A percentile compares a stretch with the other conserved stretches of the same genome.
These are phyloP conservation scores for Poliocrania exsul DNA, from an alignment of 2,797 vertebrate species.

Conservation along the genomic window DNA sequence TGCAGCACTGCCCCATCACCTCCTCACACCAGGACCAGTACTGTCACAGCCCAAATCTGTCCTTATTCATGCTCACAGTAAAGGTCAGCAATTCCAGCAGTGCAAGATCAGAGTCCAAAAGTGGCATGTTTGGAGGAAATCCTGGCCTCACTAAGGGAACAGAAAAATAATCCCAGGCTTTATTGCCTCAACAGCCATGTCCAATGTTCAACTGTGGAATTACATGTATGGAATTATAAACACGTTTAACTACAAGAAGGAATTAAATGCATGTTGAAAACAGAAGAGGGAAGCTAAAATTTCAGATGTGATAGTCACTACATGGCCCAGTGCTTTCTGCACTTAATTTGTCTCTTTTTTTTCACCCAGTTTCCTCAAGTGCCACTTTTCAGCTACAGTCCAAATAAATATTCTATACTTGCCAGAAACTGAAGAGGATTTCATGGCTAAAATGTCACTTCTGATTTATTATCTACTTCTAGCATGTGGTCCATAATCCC, in stretches of 20 bases:
- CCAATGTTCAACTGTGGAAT: background rate
- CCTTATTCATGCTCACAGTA: fast-evolving
- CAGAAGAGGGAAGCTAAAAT: background rate
- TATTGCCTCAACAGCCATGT: background rate
- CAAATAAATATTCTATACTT: slow-evolving; percentile 18
- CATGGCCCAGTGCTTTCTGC: background rate
- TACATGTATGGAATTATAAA: background rate
- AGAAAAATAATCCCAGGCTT: background rate
- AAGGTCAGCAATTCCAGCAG: background rate
- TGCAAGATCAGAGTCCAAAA: background rate
- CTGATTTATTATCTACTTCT: slow-evolving; percentile 45
- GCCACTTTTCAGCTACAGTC: slow-evolving; percentile 17
- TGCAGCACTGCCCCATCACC: background rate
- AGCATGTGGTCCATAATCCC: slow-evolving; percentile 10
- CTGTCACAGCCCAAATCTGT: background rate
- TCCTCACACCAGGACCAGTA: fast-evolving
- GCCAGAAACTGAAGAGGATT: slow-evolving; percentile 40
- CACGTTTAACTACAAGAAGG: background rate
- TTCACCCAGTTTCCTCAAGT: background rate
- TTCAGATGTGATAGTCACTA: slow-evolving; percentile 10
- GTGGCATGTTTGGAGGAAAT: background rate
- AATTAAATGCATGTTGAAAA: slow-evolving; percentile 6
- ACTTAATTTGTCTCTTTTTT: slow-evolving; percentile 38
- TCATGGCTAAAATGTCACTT: slow-evolving; percentile 50
- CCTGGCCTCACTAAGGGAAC: background rate